Evolutionary conservation across 2,113 vertebrate genomes (phyloP), one percentile per base, ranked within the genome.

Genomic region (Mellivora capensis): DNA sequence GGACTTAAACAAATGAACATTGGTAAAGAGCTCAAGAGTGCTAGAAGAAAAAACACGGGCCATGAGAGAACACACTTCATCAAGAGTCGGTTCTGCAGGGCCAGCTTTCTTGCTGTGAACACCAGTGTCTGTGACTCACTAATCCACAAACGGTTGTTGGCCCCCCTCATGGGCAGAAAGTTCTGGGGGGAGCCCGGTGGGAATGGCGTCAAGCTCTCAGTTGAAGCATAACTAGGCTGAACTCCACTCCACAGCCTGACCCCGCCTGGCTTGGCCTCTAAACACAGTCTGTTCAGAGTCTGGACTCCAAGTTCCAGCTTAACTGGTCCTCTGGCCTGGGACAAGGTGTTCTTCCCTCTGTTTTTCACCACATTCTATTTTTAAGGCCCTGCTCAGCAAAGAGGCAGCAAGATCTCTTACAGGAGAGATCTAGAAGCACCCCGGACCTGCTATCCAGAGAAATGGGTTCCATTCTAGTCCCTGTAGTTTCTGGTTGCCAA

Each of bases 101-200:
- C 42, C 29, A 27, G 8, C 47, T 57, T 61, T 52, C 34, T 0
- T 4, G 71, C 14, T 7, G 0, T 11, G 27, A 29, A 25, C 3
- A 49, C 17, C 54, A 27, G 0, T 0, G 7, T 79, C 44, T 5
- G 31, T 42, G 21, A 29, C 76, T 4, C 6, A n/a, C 10, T 20
- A 11, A n/a, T 25, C 47, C 7, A 8, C 37, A 21, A 3, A 27
- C 0, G 0, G 2, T 1, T 44, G 69, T 18, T 4, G 1, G 4
- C 31, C 84, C 18, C 81, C 17, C 21, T 71, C 21, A 42, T 1
- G 17, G n/a, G 49, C 13, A 23, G 42, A 49, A 17, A 25, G 27
- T 44, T 64, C 23, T 42, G 1, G 57, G 37, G 54, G 52, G 9
- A 69, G 39, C 69, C 34, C 5, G 4, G 4, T 0, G 12, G 9